Evolutionary conservation across 2,113 vertebrate species (phyloP).

Genomic region (Alectura lathami): DNA sequence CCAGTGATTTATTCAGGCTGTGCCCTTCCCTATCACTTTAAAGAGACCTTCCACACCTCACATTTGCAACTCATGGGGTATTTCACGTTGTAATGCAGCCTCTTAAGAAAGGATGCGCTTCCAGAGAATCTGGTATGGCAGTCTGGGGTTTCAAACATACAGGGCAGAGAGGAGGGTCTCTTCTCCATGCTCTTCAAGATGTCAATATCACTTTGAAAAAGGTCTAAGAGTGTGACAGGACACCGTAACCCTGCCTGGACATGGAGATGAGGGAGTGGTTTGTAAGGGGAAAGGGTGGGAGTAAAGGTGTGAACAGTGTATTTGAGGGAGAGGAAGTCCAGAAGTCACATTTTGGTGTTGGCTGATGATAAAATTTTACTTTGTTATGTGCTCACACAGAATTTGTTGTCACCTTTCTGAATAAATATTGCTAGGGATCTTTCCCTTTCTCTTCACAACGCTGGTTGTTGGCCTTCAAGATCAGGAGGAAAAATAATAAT

Average conservation of each 20-base stretch:
- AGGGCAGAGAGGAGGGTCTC: rapidly evolving
- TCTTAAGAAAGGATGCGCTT: neutral
- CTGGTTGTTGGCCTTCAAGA: neutral
- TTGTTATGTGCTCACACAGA: neutral
- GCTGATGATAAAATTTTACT: neutral
- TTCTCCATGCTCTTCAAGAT: neutral
- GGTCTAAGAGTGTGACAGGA: rapidly evolving
- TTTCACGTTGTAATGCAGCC: neutral
- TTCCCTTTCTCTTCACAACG: neutral
- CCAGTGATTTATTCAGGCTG: neutral
- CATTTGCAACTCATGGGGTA: neutral
- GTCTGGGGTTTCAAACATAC: neutral
- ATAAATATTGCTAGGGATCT: neutral
- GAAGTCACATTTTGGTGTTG: neutral
- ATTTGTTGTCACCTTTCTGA: neutral
- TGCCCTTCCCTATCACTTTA: neutral
- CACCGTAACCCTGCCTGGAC: neutral
- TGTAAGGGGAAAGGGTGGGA: neutral
- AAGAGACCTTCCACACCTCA: neutral
- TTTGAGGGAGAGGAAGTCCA: neutral
- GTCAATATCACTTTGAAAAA: neutral
- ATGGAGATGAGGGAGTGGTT: neutral
- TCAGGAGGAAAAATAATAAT: neutral
- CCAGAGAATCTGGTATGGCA: neutral
- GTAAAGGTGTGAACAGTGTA: neutral